These are phyloP conservation scores for Carettochelys insculpta DNA, from an alignment of 2,113 vertebrate genomes.

Conservation along the genomic window DNA sequence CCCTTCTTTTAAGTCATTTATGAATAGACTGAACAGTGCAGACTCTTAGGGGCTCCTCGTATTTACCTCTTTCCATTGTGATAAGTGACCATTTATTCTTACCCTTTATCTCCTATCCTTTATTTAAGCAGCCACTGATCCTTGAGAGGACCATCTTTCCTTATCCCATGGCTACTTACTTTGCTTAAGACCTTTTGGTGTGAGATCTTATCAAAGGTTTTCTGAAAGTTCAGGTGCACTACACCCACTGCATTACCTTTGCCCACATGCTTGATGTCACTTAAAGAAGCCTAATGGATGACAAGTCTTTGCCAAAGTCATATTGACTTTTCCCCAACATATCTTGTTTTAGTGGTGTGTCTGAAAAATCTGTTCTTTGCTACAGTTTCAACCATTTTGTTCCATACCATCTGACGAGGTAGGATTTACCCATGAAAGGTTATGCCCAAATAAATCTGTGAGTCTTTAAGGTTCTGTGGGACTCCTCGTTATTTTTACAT, in stretches of 20 bases:
- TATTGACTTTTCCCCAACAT: neutral
- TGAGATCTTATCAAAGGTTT: neutral
- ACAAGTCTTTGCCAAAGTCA: neutral
- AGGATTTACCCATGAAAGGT: too few species aligned
- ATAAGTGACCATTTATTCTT: neutral
- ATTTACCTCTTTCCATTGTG: neutral
- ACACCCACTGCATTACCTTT: neutral
- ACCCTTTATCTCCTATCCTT: neutral
- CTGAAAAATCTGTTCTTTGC: neutral
- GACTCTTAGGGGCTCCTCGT: neutral
- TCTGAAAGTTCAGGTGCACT: neutral
- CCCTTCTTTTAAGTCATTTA: neutral
- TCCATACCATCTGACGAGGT: too few species aligned
- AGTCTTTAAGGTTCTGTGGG: too few species aligned
- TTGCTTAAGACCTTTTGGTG: neutral
- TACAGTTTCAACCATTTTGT: neutral
- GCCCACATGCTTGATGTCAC: neutral
- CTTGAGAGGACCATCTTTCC: neutral
- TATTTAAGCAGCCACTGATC: neutral
- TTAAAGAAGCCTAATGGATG: neutral
- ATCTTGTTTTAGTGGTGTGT: neutral
- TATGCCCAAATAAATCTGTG: too few species aligned
- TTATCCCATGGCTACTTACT: neutral
- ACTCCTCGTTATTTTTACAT: too few species aligned
- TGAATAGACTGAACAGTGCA: neutral